These are phyloP conservation scores for Ennomos quercinarius DNA, from an alignment of 2,888 invertebrate species.

Conservation along the genomic window DNA sequence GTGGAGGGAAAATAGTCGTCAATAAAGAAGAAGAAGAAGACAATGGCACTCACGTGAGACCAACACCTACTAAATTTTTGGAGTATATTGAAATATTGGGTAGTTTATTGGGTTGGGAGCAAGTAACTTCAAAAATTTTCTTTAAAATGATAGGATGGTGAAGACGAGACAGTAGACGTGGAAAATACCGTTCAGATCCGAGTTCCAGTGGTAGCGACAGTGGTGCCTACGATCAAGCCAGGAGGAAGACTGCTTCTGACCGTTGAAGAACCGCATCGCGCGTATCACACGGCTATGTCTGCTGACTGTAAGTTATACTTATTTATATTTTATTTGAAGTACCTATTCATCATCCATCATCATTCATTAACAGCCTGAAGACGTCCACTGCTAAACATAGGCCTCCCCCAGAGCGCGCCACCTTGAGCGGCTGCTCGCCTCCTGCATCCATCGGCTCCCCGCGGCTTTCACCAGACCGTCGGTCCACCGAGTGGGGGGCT, in stretches of 20 bases:
- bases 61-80: too few species aligned
- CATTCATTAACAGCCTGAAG: too few species aligned
- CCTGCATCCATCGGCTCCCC: too few species aligned
- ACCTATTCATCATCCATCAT: neutral
- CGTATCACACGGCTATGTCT: conserved; percentile 70
- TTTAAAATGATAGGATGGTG: conserved; percentile 25
- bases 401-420: too few species aligned
- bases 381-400: too few species aligned
- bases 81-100: too few species aligned
- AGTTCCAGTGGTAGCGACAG: conserved; percentile 87
- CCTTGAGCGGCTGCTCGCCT: too few species aligned
- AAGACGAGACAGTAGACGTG: conserved; percentile 38
- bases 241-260: conserved; percentile 81
- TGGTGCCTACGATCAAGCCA: conserved; percentile 79
- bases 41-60: conserved; percentile 48
- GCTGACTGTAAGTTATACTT: conserved; percentile 56
- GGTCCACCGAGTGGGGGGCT: too few species aligned
- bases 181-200: conserved; percentile 82
- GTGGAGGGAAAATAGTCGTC: conserved; percentile 87
- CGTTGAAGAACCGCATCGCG: conserved; percentile 82
- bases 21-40: conserved; percentile 59
- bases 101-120: neutral
- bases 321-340: neutral
- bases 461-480: too few species aligned
- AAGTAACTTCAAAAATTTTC: neutral